Percentiles rank a stretch among this genome's conserved stretches.
Evolutionary conservation across 2,797 vertebrate species (phyloP).

Genomic region (Eulemur mongoz): DNA sequence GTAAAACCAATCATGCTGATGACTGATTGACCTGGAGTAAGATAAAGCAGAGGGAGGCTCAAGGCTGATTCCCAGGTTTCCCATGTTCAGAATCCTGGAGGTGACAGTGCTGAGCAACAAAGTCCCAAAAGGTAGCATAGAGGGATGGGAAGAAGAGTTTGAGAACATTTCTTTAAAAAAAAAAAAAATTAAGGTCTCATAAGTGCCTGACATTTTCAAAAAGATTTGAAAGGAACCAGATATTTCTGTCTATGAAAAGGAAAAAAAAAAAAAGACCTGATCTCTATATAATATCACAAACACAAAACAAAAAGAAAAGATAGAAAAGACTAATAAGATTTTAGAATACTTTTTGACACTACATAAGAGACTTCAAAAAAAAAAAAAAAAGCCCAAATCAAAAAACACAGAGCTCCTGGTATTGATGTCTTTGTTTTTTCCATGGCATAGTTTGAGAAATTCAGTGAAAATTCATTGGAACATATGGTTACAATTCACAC

Average conservation of each 20-base stretch:
- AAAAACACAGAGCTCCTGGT: background rate
- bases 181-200: background rate
- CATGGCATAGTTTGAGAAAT: conserved; percentile 8
- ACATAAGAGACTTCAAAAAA: background rate
- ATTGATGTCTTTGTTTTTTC: conserved; percentile 36
- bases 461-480: conserved; percentile 7
- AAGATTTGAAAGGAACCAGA: conserved; percentile 16
- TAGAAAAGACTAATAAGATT: background rate
- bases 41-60: background rate
- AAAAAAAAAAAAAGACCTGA: background rate
- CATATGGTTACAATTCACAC: background rate
- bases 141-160: background rate
- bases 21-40: background rate
- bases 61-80: background rate
- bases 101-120: background rate
- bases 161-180: background rate
- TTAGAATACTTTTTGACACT: conserved; percentile 9
- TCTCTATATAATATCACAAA: background rate
- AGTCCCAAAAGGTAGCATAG: background rate
- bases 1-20: background rate
- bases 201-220: background rate
- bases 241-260: conserved; percentile 19
- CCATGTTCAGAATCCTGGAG: background rate
- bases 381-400: background rate
- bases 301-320: conserved; percentile 47